phyloP scores from a whole-genome alignment of 2,888 invertebrate genomes.

The Flabesymbios commensalis region DNA sequence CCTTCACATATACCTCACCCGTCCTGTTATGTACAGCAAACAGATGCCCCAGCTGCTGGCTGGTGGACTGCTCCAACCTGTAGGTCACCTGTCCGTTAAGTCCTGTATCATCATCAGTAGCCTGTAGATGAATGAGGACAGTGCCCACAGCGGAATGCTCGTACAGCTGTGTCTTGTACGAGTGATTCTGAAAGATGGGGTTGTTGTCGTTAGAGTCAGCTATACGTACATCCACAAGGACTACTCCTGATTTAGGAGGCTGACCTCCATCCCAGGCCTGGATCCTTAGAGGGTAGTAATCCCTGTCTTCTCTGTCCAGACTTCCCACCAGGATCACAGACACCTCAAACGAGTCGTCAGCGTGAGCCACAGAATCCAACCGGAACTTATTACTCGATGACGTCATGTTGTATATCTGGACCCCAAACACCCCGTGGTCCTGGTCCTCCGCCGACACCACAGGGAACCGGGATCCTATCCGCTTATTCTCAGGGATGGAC shows the following conservation, averaged over 20 bases:
- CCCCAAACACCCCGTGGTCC: conserved; percentile 21
- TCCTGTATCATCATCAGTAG: conserved; percentile 83
- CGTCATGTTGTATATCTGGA: conserved; percentile 21
- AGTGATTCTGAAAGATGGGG: conserved; percentile 12
- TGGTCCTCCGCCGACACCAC: conserved; percentile 27
- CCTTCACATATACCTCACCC: conserved; percentile 27
- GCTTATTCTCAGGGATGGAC: conserved; percentile 18
- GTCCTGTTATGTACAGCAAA: conserved; percentile 25
- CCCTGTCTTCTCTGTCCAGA: conserved; percentile 14
- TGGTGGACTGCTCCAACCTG: conserved; percentile 21
- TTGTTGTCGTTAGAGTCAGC: conserved; percentile 20
- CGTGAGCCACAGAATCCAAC: conserved; percentile 17
- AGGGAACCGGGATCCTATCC: conserved; percentile 13
- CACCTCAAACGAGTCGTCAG: conserved; percentile 52
- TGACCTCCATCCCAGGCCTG: conserved; percentile 12
- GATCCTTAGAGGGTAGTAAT: conserved; percentile 13
- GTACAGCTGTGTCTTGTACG: conserved; percentile 6
- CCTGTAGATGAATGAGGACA: conserved; percentile 66
- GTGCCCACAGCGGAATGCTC: conserved; percentile 69
- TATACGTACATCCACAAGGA: conserved; percentile 12
- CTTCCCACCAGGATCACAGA: background rate
- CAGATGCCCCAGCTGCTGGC: conserved; percentile 12
- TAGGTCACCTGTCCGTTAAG: conserved; percentile 79
- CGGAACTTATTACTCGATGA: conserved; percentile 16
- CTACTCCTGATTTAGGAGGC: conserved; percentile 9